Evolutionary conservation across 2,888 invertebrate genomes (phyloP), one percentile per base, ranked within the genome.

Genomic region (Troglohyphantes excavatus): DNA sequence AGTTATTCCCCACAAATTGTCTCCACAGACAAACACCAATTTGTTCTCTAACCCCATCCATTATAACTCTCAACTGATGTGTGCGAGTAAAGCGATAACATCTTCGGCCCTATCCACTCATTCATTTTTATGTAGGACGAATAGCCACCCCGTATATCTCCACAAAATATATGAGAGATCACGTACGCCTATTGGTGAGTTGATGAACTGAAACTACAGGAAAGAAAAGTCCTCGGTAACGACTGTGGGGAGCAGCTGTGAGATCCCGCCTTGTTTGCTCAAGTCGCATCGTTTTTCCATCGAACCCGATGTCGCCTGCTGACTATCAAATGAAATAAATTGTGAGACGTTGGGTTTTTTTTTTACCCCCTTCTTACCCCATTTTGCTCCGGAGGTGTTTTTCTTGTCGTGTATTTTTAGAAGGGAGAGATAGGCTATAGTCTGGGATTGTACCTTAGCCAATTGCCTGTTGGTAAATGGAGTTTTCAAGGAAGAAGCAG

Each of bases 311-410:
- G 82, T 82, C 70, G 72, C 33, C 39, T 11, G 21, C 70, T 70
- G 72, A 82, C 82, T 82, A 72, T 82, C 70, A 82, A 82, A 82
- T 82, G 39, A 61, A 82, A 82, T 70, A 70, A 82, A 82, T 68
- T 70, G 82, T 19, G 33, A 82, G 61, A 29, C 27, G n/a, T 9
- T 61, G 61, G 61, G n/a, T n/a, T n/a, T n/a, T n/a, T n/a, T n/a
- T n/a, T n/a, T n/a, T n/a, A n/a, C n/a, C n/a, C 21, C 53, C 43
- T 27, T 43, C 67, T 67, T 46, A 46, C 79, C 67, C 26, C 17
- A 23, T 68, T 21, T 67, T 67, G 65, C 39, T 65, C 21, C n/a
- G 21, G 21, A 9, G 23, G n/a, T 63, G 33, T 78, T 63, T 78
- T 81, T 68, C 23, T 29, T 33, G 27, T 46, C 75, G 27, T 43